Conservation (phyloP, 2,113 vertebrate species). For the Calypte anna region DNA sequence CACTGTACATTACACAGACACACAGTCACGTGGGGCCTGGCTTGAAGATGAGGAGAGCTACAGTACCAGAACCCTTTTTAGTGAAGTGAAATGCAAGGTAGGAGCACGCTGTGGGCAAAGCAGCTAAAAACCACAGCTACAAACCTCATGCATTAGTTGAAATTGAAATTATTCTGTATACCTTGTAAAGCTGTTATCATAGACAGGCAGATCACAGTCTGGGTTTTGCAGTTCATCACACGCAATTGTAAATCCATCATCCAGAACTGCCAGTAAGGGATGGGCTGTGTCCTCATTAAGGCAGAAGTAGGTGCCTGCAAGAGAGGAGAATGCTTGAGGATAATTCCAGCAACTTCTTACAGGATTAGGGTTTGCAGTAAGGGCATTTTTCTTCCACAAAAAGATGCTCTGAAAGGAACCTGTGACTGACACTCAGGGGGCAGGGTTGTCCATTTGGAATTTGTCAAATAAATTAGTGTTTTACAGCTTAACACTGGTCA, state of each 20-base stretch:
- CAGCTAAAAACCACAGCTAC: background rate
- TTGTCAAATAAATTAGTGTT: background rate
- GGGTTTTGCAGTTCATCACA: conserved; percentile 82
- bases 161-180: conserved; percentile 30
- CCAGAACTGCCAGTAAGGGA: conserved; percentile 86
- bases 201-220: conserved; percentile 77
- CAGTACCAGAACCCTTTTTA: background rate
- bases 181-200: conserved; percentile 86
- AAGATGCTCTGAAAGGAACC: background rate
- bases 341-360: background rate
- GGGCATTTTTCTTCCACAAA: background rate
- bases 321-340: conserved; percentile 7
- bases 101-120: rapidly evolving
- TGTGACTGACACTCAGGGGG: background rate
- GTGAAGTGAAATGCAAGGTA: background rate
- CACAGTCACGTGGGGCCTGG: background rate
- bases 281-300: conserved; percentile 90
- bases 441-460: background rate
- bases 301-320: conserved; percentile 87
- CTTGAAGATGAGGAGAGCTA: background rate
- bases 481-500: background rate
- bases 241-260: conserved; percentile 88
- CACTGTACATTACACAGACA: background rate
- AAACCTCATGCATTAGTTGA: background rate
- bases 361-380: background rate